Evolutionary conservation across 1,140 invertebrate genomes (phyloP), one percentile per base, ranked within the genome.

Genomic region (Diuraphis noxia): DNA sequence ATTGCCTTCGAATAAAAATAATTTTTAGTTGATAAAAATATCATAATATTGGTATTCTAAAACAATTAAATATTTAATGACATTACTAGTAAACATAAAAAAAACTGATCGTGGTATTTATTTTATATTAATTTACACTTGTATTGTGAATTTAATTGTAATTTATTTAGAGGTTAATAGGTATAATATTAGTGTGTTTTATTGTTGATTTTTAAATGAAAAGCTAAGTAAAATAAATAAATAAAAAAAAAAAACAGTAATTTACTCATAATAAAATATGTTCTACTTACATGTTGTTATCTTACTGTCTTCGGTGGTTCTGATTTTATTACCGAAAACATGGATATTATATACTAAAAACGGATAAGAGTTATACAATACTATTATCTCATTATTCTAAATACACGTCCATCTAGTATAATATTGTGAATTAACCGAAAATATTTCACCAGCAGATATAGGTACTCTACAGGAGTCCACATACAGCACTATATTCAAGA

Each of bases 261-360:
- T n/a, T 72, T 72, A 72, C 30, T 72, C n/a, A 17, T 38, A 56
- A 30, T 38, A 88, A 36, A 56, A 56, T 30, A 56, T 87, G 10
- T 77, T 89, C 17, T 89, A 89, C 88, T 89, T 77, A 89, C 88
- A 89, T 89, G 88, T 34, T 89, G 56, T 77, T n/a, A 25, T 72
- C 34, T 43, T 34, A 25, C 38, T 41, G 25, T 89, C 63, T 77
- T 63, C 56, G 4, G 21, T 30, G 25, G 34, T 40, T 41, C 6
- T 89, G 36, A 46, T 43, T 34, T n/a, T 21, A 17, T n/a, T 63
- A 34, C 30, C 30, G 6, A 41, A 89, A 89, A 63, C 30, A 9
- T 17, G 6, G 52, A 63, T 5, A n/a, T 89, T 89, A 52, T 89
- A 89, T 89, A 89, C 38, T 25, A 8, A 43, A 25, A 49, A 46